phyloP scores from a whole-genome alignment of 92 coral and sea anemone species.

The Desmophyllum pertusum region DNA sequence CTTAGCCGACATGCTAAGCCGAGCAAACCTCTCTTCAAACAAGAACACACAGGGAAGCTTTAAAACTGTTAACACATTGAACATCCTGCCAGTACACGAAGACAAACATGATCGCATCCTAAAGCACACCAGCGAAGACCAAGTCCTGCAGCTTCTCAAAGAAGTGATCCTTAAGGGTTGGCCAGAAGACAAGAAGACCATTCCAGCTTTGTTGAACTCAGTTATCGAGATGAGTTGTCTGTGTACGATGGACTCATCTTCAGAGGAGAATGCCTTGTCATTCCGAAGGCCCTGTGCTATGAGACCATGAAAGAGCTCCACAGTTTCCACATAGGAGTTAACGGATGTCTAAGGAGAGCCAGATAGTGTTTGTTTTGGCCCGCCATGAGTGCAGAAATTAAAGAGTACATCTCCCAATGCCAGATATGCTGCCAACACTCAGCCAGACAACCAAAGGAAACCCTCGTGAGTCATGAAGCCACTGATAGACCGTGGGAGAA shows the following conservation, averaged over 20 bases:
- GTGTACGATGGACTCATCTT: constrained; percentile 48
- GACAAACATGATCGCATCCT: constrained; percentile 58
- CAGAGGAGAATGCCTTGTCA: constrained; percentile 44
- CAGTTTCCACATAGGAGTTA: constrained; percentile 57
- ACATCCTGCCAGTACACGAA: constrained; percentile 29
- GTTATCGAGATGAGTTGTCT: constrained; percentile 43
- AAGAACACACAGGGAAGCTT: constrained; percentile 54
- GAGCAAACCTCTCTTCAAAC: constrained; percentile 37
- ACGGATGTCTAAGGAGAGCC: constrained; percentile 62
- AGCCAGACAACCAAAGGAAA: constrained; percentile 41
- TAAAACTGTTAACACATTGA: too few relatives aligned
- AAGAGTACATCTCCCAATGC: constrained; percentile 41
- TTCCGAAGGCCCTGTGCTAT: constrained; percentile 27
- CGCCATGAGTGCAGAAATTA: constrained; percentile 48
- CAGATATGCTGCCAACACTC: constrained; percentile 36
- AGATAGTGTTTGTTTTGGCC: constrained; percentile 66
- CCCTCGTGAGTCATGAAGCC: constrained; percentile 53
- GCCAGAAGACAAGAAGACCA: constrained; percentile 53
- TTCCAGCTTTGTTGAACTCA: constrained; percentile 42
- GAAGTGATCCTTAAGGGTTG: constrained; percentile 55
- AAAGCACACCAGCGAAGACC: constrained; percentile 34
- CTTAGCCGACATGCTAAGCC: constrained; percentile 55
- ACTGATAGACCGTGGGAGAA: constrained; percentile 67
- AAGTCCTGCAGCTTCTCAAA: constrained; percentile 49
- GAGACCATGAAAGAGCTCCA: constrained; percentile 36